Percentiles rank a stretch among this genome's conserved stretches.
These are phyloP conservation scores for Sturnus vulgaris DNA, from an alignment of 2,113 vertebrate species.

Conservation along the genomic window DNA sequence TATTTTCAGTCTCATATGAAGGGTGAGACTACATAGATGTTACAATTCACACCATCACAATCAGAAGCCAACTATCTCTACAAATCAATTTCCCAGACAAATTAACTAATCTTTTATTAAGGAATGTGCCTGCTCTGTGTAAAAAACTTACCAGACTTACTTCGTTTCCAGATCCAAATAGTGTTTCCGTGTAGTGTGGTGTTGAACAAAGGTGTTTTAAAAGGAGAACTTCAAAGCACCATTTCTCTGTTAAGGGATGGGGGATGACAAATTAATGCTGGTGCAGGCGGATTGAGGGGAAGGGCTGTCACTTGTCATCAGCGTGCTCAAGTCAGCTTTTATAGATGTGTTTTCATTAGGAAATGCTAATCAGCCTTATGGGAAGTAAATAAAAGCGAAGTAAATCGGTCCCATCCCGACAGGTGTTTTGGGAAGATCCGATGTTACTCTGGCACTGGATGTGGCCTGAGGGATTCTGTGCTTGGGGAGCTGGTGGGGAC, in stretches of 20 bases:
- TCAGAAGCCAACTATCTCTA: too few species aligned
- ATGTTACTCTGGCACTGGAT: fast-evolving
- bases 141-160: neutral
- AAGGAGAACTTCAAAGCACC: neutral
- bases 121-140: too few species aligned
- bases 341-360: neutral
- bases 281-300: fast-evolving
- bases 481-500: fast-evolving
- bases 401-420: neutral
- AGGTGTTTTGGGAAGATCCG: fast-evolving
- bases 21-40: too few species aligned
- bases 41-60: too few species aligned
- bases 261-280: neutral
- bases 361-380: neutral
- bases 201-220: neutral
- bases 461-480: fast-evolving
- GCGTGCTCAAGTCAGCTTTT: neutral
- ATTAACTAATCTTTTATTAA: neutral
- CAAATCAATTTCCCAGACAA: too few species aligned
- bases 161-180: neutral
- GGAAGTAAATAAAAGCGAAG: neutral
- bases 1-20: too few species aligned
- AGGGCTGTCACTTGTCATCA: neutral
- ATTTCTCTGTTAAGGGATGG: neutral
- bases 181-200: fast-evolving